Base-by-base conservation (phyloP, 2,888 invertebrate species). In the Heliconius ethilla region DNA sequence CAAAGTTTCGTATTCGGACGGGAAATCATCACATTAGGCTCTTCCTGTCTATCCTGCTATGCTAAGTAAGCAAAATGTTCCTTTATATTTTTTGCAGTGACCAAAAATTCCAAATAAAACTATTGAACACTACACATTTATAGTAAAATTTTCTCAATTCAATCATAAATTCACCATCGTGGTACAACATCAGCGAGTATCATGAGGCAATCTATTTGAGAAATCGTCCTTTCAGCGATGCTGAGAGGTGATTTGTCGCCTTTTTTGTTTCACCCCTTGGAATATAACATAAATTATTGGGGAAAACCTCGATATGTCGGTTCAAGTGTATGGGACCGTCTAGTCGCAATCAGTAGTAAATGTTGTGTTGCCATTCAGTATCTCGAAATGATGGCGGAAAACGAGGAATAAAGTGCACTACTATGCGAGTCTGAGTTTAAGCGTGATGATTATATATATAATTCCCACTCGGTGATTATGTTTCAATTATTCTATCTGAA, bases 211-310 rank as follows among this genome's bases (percentile, higher is more conserved):
- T 83, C 80, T 79, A 76, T 77, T 59, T 83, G 83, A 83, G 81
- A 82, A 81, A 83, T 83, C 78, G 78, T 79, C 82, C 81, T 79
- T 81, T 83, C 78, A 80, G 80, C 78, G 77, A 75, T 78, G 75
- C 70, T 75, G 81, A 72, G 80, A 75, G 78, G 81, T 82, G 81
- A 83, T 83, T 83, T 83, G 83, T 83, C 80, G 81, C 78, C 78
- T 79, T 83, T 82, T 83, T 82, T 80, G 78, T 81, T 81, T 78
- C 76, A 75, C 79, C 78, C 80, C 79, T 75, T 69, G 75, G 70
- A 78, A 75, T 75, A 63, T 72, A 69, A 73, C 73, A 80, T 78
- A 78, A 80, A 78, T 80, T 80, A 74, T 59, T 77, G 62, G 72
- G 69, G 45, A 75, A 70, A 55, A 75, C 73, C 33, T 74, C 75